Conservation (phyloP, 1,140 invertebrate species). For the Hyposmocoma kahamanoa region DNA sequence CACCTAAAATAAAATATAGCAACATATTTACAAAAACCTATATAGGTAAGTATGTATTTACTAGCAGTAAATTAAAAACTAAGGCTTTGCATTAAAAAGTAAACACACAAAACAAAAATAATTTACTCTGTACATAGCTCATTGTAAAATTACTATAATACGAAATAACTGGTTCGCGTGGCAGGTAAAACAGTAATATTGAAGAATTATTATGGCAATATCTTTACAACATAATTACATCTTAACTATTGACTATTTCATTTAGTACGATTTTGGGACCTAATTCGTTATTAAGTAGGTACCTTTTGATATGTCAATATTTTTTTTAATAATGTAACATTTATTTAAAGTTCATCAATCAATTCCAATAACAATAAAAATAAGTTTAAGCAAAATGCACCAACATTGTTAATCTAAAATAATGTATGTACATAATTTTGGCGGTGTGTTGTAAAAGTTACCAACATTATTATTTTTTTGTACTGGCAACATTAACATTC, state of each 20-base stretch:
- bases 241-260: slow-evolving; percentile 30
- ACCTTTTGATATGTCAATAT: slow-evolving; percentile 6
- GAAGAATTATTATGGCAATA: slow-evolving; percentile 59
- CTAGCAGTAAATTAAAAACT: slow-evolving; percentile 64
- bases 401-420: too few species aligned
- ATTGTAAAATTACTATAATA: slow-evolving; percentile 25
- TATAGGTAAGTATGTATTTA: slow-evolving; percentile 27
- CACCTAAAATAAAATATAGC: slow-evolving; percentile 63
- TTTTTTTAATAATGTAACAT: neutral
- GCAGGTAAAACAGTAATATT: slow-evolving; percentile 29
- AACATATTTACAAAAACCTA: slow-evolving; percentile 63
- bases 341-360: too few species aligned
- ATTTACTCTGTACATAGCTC: slow-evolving; percentile 63
- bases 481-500: slow-evolving; percentile 7
- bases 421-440: too few species aligned
- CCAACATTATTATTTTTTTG: too few species aligned
- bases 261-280: slow-evolving; percentile 14
- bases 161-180: slow-evolving; percentile 47
- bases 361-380: too few species aligned
- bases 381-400: too few species aligned
- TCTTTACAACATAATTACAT: slow-evolving; percentile 30
- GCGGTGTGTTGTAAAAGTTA: too few species aligned
- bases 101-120: slow-evolving; percentile 61
- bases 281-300: slow-evolving; percentile 9
- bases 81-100: slow-evolving; percentile 48